Evolutionary conservation across 2,113 vertebrate genomes (phyloP).

Genomic region (Piprites chloris): DNA sequence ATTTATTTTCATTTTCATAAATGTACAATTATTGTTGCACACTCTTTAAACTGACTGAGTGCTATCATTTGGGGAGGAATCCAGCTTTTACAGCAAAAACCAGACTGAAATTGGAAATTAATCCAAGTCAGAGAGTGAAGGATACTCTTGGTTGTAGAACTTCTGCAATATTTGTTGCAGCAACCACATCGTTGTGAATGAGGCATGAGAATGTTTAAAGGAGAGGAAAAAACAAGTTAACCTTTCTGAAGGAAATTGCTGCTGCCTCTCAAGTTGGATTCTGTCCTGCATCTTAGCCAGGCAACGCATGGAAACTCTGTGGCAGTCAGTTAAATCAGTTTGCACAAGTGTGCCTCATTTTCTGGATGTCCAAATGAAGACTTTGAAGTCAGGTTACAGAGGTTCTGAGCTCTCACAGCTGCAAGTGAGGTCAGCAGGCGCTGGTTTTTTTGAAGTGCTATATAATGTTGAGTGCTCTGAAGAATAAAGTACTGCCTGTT

Average conservation of each 20-base stretch:
- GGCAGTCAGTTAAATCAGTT: background rate
- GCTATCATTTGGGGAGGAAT: background rate
- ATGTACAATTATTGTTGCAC: background rate
- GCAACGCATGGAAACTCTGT: background rate
- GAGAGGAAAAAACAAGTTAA: background rate
- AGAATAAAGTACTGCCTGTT: conserved; percentile 1
- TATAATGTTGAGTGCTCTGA: background rate
- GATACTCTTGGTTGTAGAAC: background rate
- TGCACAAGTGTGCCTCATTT: background rate
- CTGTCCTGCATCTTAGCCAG: background rate
- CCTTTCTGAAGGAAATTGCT: background rate
- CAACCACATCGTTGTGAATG: background rate
- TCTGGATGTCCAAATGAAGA: background rate
- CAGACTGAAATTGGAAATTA: background rate
- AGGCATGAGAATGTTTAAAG: background rate
- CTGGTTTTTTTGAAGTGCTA: background rate
- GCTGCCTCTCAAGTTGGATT: background rate
- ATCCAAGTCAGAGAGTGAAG: background rate
- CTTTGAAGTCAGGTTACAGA: background rate
- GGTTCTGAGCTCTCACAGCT: background rate
- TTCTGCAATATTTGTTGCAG: background rate
- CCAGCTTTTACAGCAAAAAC: background rate
- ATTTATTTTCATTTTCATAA: background rate
- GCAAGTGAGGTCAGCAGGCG: background rate
- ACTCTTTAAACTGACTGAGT: background rate